Evolutionary conservation across 2,113 vertebrate species (phyloP).

Genomic region (Semnornis frantzii): DNA sequence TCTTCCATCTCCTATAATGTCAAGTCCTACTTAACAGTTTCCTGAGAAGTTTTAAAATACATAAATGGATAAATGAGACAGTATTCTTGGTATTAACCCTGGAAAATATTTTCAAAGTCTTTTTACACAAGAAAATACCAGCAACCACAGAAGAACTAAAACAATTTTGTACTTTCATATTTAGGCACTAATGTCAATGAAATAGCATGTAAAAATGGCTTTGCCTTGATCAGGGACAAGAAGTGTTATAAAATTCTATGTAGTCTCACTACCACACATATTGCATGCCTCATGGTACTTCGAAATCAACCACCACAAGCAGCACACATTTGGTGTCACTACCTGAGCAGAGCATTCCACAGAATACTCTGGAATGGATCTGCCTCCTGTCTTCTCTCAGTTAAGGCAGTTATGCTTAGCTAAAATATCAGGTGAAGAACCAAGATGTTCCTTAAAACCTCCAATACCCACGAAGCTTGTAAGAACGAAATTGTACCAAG

Average conservation of each 20-base stretch:
- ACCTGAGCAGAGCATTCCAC: background rate
- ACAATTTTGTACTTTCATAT: background rate
- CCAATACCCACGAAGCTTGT: background rate
- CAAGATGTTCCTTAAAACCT: background rate
- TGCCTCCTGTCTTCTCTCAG: background rate
- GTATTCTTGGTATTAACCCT: background rate
- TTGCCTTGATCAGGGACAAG: background rate
- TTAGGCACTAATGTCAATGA: background rate
- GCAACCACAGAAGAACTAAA: background rate
- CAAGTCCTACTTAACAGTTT: background rate
- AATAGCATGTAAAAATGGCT: background rate
- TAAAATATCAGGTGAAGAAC: background rate
- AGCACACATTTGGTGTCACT: background rate
- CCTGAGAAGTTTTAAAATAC: background rate
- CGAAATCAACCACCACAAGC: background rate
- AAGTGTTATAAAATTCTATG: background rate
- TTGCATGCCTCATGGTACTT: background rate
- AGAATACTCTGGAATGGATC: background rate
- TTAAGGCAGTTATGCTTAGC: background rate
- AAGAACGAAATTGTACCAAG: background rate
- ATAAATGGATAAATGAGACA: background rate
- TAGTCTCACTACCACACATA: background rate
- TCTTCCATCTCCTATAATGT: background rate
- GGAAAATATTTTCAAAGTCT: background rate
- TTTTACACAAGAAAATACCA: background rate